phyloP scores from a whole-genome alignment of 1,140 invertebrate genomes.

The Odontomachus brunneus region DNA sequence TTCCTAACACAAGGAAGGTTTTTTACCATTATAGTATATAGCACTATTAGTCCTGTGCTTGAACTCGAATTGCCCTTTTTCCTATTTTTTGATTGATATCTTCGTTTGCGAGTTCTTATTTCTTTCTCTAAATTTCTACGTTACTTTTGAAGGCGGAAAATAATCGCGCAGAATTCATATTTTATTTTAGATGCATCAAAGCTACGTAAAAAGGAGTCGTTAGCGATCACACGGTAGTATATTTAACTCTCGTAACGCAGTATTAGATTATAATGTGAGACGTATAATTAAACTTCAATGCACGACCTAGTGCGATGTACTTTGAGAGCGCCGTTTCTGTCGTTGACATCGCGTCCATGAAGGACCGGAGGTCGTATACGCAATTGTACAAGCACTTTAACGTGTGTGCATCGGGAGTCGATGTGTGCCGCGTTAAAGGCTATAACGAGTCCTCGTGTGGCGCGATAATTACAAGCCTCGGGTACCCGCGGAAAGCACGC shows the following conservation, averaged over 20 bases:
- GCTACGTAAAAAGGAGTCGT: too few species aligned
- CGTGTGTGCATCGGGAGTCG: slow-evolving; percentile 65
- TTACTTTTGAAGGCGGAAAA: too few species aligned
- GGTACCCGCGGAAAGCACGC: slow-evolving; percentile 72
- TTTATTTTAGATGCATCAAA: too few species aligned
- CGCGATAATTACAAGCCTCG: slow-evolving; percentile 73
- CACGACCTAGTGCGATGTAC: slow-evolving; percentile 40
- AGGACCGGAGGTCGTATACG: slow-evolving; percentile 64
- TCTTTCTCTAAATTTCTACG: too few species aligned
- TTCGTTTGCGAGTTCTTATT: too few species aligned
- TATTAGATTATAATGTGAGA: slow-evolving; percentile 54
- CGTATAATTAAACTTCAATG: slow-evolving; percentile 61
- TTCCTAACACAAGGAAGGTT: too few species aligned
- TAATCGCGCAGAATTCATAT: too few species aligned
- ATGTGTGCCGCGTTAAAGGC: slow-evolving; percentile 72
- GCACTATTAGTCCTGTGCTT: too few species aligned
- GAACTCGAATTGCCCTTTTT: too few species aligned
- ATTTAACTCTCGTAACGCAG: slow-evolving; percentile 26
- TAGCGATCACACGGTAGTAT: not conserved
- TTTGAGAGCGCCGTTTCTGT: slow-evolving; percentile 56
- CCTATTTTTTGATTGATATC: too few species aligned
- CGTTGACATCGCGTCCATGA: slow-evolving; percentile 58
- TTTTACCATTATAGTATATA: too few species aligned
- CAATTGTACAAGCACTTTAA: slow-evolving; percentile 69
- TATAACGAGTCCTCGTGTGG: slow-evolving; percentile 72